Evolutionary conservation across 2,113 vertebrate species (phyloP).

Genomic region (Sinocyclocheilus rhinocerous): DNA sequence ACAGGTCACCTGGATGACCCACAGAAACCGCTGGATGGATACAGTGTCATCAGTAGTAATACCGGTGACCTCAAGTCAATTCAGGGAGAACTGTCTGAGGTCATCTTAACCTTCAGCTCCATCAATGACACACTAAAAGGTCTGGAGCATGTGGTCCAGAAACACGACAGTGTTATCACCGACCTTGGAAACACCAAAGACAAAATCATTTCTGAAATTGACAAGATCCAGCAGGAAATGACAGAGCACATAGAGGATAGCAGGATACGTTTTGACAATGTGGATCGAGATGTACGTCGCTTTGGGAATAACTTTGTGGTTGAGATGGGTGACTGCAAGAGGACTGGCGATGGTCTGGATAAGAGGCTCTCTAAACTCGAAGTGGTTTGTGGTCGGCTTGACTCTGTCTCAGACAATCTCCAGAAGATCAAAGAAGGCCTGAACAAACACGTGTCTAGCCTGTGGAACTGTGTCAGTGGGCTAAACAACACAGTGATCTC

Average conservation of each 20-base stretch:
- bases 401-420: slow-evolving; percentile 80
- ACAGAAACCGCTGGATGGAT: slow-evolving; percentile 84
- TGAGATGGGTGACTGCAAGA: slow-evolving; percentile 75
- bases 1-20: slow-evolving; percentile 56
- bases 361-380: slow-evolving; percentile 88
- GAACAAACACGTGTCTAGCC: slow-evolving; percentile 81
- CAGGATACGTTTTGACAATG: slow-evolving; percentile 75
- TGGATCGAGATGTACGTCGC: slow-evolving; percentile 70
- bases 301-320: slow-evolving; percentile 70
- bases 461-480: slow-evolving; percentile 84
- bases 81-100: slow-evolving; percentile 81
- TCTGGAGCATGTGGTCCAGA: slow-evolving; percentile 83
- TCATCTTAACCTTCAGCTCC: slow-evolving; percentile 83
- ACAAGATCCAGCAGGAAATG: slow-evolving; percentile 85
- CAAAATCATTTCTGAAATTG: slow-evolving; percentile 89
- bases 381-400: slow-evolving; percentile 82
- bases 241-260: slow-evolving; percentile 81
- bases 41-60: slow-evolving; percentile 82
- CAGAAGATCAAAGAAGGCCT: slow-evolving; percentile 86
- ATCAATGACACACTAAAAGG: slow-evolving; percentile 87
- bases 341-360: slow-evolving; percentile 77
- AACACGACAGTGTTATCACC: slow-evolving; percentile 84
- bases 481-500: slow-evolving; percentile 79
- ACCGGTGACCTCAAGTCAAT: slow-evolving; percentile 80
- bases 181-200: slow-evolving; percentile 85